phyloP scores from a whole-genome alignment of 1,140 invertebrate genomes.

The Caenorhabditis inopinata region DNA sequence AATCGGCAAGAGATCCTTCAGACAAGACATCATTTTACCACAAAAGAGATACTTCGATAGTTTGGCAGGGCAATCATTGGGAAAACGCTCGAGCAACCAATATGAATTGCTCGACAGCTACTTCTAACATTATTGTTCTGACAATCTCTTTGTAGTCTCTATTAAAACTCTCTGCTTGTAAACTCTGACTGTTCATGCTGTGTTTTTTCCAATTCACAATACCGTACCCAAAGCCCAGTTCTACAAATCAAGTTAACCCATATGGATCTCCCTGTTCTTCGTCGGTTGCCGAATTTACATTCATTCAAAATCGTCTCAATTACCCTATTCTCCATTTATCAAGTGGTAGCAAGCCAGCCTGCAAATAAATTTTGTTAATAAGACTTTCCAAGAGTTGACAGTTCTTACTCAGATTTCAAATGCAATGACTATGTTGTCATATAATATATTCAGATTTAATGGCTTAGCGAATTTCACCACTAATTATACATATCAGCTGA shows the following conservation, averaged over 20 bases:
- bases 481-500: not conserved
- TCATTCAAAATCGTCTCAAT: too few species aligned
- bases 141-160: not conserved
- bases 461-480: too few species aligned
- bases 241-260: too few species aligned
- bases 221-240: too few species aligned
- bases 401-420: not conserved
- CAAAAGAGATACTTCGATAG: constrained; percentile 47
- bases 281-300: too few species aligned
- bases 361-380: constrained; percentile 25
- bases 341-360: not conserved
- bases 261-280: too few species aligned
- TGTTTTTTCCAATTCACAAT: not conserved
- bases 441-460: too few species aligned
- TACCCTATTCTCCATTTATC: not conserved
- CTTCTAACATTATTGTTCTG: not conserved
- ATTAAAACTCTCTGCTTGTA: too few species aligned
- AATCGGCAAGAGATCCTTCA: constrained; percentile 40
- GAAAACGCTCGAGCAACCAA: constrained; percentile 39
- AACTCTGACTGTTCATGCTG: constrained; percentile 15
- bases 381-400: not conserved
- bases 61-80: constrained; percentile 48
- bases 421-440: not conserved
- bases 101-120: not conserved
- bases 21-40: not conserved